Conservation (phyloP, 2,888 invertebrate genomes). For the Habrosyne pyritoides region DNA sequence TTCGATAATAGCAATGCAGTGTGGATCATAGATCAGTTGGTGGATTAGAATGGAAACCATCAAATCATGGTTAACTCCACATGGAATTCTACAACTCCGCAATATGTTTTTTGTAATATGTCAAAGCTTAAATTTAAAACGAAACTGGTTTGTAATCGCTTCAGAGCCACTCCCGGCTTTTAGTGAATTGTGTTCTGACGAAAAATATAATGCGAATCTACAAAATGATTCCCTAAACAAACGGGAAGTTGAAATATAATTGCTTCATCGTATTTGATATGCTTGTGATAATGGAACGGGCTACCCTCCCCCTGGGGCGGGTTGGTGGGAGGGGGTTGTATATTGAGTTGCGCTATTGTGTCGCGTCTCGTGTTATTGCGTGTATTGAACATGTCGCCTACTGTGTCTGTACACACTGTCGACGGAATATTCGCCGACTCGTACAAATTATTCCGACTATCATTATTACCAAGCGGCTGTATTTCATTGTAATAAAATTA, state of each 20-base stretch:
- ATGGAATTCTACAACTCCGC: too few relatives aligned
- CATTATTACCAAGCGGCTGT: too few relatives aligned
- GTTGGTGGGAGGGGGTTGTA: background rate
- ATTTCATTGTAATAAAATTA: too few relatives aligned
- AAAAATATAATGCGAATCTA: background rate
- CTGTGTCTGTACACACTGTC: background rate
- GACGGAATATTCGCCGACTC: too few relatives aligned
- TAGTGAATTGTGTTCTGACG: background rate
- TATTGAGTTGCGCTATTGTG: background rate
- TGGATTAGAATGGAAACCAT: too few relatives aligned
- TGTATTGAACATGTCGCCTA: background rate
- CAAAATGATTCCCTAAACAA: background rate
- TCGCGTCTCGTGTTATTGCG: background rate
- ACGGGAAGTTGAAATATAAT: background rate
- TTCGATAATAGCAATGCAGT: too few relatives aligned
- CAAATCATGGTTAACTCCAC: too few relatives aligned
- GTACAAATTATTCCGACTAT: too few relatives aligned
- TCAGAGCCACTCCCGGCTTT: background rate
- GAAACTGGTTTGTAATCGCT: background rate
- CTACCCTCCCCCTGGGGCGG: background rate
- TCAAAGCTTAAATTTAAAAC: background rate
- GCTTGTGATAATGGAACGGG: slow-evolving; percentile 7
- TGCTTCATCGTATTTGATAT: slow-evolving; percentile 5
- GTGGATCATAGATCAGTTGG: too few relatives aligned
- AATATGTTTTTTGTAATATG: too few relatives aligned